These are phyloP conservation scores for Phyllostomus discolor DNA, from an alignment of 2,113 vertebrate species.

Conservation along the genomic window DNA sequence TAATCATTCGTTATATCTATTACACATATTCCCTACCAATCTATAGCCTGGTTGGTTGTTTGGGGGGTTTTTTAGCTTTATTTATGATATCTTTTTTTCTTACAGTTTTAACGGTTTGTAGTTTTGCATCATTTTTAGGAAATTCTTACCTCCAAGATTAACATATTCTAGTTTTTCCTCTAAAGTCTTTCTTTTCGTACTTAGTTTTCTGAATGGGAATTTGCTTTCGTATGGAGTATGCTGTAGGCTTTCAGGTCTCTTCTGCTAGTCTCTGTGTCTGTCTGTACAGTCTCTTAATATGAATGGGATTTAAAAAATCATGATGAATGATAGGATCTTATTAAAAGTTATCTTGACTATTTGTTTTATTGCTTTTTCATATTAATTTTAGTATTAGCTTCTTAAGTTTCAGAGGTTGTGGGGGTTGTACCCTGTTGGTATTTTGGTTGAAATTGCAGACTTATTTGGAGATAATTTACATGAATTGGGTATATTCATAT, in stretches of 20 bases:
- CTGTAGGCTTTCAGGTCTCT: background rate
- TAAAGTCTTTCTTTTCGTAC: slow-evolving; percentile 10
- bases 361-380: slow-evolving; percentile 24
- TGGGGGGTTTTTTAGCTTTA: background rate
- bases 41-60: background rate
- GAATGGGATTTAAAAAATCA: slow-evolving; percentile 16
- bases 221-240: background rate
- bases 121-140: background rate
- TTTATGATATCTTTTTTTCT: background rate
- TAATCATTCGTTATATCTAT: background rate
- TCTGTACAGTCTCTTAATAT: background rate
- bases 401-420: background rate
- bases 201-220: background rate
- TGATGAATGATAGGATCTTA: background rate
- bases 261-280: background rate
- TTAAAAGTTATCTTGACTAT: background rate
- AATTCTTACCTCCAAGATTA: background rate
- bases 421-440: background rate
- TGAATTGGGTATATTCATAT: background rate
- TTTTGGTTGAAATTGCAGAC: slow-evolving; percentile 34
- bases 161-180: slow-evolving; percentile 1
- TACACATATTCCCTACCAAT: background rate
- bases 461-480: background rate
- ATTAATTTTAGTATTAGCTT: background rate
- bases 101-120: background rate